Evolutionary conservation across 2,888 invertebrate genomes (phyloP).

Genomic region (Halocaridina rubra): DNA sequence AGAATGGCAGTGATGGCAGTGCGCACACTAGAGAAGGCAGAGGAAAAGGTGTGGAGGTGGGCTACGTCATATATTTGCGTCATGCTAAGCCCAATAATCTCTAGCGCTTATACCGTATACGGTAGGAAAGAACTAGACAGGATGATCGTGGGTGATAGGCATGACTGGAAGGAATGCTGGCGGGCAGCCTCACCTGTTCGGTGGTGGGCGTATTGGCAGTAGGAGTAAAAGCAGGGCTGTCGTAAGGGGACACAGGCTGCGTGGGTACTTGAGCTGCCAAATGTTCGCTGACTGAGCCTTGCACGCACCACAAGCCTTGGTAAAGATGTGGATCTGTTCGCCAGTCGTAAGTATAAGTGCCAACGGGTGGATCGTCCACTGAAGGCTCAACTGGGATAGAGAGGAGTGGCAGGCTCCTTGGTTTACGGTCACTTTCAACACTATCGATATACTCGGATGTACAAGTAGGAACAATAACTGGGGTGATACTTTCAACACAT

Average conservation of each 20-base stretch:
- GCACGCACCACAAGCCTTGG: slow-evolving; percentile 55
- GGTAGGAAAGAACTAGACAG: no score
- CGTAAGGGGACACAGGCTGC: slow-evolving; percentile 62
- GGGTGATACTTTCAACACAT: not conserved
- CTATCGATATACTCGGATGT: not conserved
- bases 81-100: slow-evolving; percentile 44
- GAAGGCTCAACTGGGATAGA: slow-evolving; percentile 20
- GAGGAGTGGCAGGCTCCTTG: slow-evolving; percentile 24
- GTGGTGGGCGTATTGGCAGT: slow-evolving; percentile 36
- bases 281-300: slow-evolving; percentile 51
- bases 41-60: slow-evolving; percentile 11
- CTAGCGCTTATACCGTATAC: slow-evolving; percentile 2
- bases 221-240: slow-evolving; percentile 57
- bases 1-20: not conserved
- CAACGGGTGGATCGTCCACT: slow-evolving; percentile 27
- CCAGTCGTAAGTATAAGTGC: slow-evolving; percentile 51
- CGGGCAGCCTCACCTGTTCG: slow-evolving; percentile 54
- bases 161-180: slow-evolving; percentile 12
- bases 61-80: slow-evolving; percentile 39
- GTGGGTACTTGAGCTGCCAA: slow-evolving; percentile 61
- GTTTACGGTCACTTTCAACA: slow-evolving; percentile 13
- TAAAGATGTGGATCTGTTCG: slow-evolving; percentile 58
- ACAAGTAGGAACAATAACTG: not conserved
- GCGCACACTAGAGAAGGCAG: slow-evolving; percentile 38
- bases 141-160: slow-evolving; percentile 14